Base-by-base conservation (phyloP, 2,888 invertebrate species). In the Pyrgus malvae region DNA sequence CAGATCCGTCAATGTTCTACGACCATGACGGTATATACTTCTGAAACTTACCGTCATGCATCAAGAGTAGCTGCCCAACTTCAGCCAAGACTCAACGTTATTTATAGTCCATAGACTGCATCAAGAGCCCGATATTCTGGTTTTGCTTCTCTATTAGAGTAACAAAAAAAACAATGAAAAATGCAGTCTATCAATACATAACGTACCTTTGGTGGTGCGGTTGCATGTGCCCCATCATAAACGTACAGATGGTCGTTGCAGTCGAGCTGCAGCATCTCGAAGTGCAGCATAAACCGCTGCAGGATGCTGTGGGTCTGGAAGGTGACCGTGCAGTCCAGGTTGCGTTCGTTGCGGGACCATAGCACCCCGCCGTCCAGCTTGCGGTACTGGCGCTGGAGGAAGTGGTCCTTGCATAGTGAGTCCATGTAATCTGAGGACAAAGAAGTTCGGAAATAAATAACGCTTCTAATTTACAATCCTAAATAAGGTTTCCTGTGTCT, bases 251-350 rank as follows among this genome's bases (percentile, higher is more conserved):
- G 97, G 86, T 98, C 98, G 80, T 97, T 97, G 90, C 98, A 98
- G 89, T 98, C 98, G 61, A 98, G 92, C 82, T 97, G 96, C 70
- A 98, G 92, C 82, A 95, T 93, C 79, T 98, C 97, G 86, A 98
- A 98, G 74, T 97, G 94, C 72, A 98, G 93, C 96, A 98, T 97
- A 86, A 98, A 98, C 69, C 97, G 92, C 90, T 98, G 98, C 72
- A 97, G 92, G 71, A 98, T 96, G 79, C 97, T 96, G 90, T 97
- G 97, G 66, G 98, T 98, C 90, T 97, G 97, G 89, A 97, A 98
- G 60, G 97, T 98, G 80, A 97, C 95, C 70, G 95, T 94, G 91
- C 98, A 98, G 89, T 97, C 96, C 74, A 97, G 91, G 82, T 97
- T 96, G 64, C 96, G 92, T 87, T 98, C 97, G 85, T 97, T 97